These are phyloP conservation scores for Polymixis flavicincta DNA, from an alignment of 2,888 invertebrate species.

Conservation along the genomic window DNA sequence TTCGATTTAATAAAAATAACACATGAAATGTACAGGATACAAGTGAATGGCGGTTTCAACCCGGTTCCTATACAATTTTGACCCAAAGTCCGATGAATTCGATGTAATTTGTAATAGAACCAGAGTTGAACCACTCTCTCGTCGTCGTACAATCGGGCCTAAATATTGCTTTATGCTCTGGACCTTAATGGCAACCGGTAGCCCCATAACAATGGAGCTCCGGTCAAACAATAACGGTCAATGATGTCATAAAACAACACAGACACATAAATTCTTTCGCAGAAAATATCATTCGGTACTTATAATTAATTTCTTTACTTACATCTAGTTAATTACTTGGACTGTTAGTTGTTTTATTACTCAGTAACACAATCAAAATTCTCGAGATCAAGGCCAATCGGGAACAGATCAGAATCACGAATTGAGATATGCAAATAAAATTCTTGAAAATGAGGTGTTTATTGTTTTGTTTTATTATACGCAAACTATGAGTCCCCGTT, in stretches of 20 bases:
- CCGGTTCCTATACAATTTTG: background rate
- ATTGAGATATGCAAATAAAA: slow-evolving; percentile 1
- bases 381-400: background rate
- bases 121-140: slow-evolving; percentile 4
- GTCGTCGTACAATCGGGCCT: background rate
- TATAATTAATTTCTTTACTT: slow-evolving; percentile 34
- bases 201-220: slow-evolving; percentile 19
- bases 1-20: slow-evolving; percentile 7
- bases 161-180: slow-evolving; percentile 20
- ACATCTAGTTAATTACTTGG: slow-evolving; percentile 14
- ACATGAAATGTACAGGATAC: slow-evolving; percentile 1
- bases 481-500: slow-evolving; percentile 2
- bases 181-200: slow-evolving; percentile 29
- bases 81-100: background rate
- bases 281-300: slow-evolving; percentile 28
- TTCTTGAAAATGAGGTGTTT: background rate
- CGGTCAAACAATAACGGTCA: slow-evolving; percentile 32
- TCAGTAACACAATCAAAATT: background rate
- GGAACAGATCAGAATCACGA: background rate
- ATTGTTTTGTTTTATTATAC: slow-evolving; percentile 2
- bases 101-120: slow-evolving; percentile 9
- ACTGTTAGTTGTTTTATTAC: slow-evolving; percentile 14
- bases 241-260: slow-evolving; percentile 40
- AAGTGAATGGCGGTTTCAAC: background rate
- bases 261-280: slow-evolving; percentile 33